Percentiles rank a stretch among this genome's conserved stretches.
These are phyloP conservation scores for Hymenopus coronatus DNA, from an alignment of 2,888 invertebrate species.

Conservation along the genomic window DNA sequence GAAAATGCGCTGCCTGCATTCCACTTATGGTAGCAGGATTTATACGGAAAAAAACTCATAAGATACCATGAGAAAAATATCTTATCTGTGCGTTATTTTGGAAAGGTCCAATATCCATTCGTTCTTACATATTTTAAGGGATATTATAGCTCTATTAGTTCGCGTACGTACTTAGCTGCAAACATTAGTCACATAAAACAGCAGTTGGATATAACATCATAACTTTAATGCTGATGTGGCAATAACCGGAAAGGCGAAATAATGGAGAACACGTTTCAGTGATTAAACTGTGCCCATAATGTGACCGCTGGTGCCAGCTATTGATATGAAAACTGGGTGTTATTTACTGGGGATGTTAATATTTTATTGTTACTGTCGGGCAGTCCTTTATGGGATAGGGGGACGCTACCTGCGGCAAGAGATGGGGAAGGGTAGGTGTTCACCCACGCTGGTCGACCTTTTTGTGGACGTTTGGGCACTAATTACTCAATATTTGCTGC, in stretches of 20 bases:
- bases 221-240: not conserved
- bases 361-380: not conserved
- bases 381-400: not conserved
- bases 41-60: too few relatives aligned
- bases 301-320: not conserved
- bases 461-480: not conserved
- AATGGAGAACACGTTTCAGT: not conserved
- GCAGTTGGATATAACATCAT: too few relatives aligned
- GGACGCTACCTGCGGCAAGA: not conserved
- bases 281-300: not conserved
- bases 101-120: too few relatives aligned
- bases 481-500: not conserved
- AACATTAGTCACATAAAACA: too few relatives aligned
- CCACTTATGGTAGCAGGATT: too few relatives aligned
- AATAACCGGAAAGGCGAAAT: not conserved
- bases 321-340: not conserved
- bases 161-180: too few relatives aligned
- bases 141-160: too few relatives aligned
- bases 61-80: too few relatives aligned
- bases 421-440: not conserved
- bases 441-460: not conserved
- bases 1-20: too few relatives aligned
- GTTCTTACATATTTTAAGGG: too few relatives aligned
- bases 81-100: too few relatives aligned
- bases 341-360: not conserved